Percentiles rank a stretch among this genome's conserved stretches.
phyloP scores from a whole-genome alignment of 37 sponge, comb jelly and placozoan genomes.

The Bolinopsis microptera region DNA sequence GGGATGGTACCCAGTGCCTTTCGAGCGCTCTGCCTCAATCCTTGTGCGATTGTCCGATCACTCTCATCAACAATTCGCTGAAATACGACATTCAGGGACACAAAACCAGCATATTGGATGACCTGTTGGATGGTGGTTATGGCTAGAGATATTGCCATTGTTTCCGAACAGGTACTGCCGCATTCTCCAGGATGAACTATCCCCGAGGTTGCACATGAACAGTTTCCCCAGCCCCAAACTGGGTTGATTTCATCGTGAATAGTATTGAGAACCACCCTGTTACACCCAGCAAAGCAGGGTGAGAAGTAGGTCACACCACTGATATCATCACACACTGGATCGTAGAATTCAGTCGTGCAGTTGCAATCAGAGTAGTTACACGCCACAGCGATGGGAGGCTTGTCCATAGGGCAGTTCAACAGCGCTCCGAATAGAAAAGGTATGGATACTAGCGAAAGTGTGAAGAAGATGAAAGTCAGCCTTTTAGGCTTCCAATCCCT shows the following conservation, averaged over 20 bases:
- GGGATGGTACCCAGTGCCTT: conserved; percentile 1
- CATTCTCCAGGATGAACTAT: not conserved
- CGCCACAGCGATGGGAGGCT: not conserved
- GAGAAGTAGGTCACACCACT: not conserved
- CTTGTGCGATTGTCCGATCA: conserved; percentile 1
- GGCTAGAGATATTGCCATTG: not conserved
- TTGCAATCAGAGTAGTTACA: conserved; percentile 32
- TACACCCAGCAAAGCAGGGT: not conserved
- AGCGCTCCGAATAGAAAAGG: not conserved
- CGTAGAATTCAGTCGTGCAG: conserved; percentile 40
- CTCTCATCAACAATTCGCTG: conserved; percentile 15
- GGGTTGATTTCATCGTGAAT: not conserved
- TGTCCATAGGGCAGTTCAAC: not conserved
- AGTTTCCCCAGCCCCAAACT: not conserved
- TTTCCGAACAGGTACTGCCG: not conserved
- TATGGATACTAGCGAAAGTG: not conserved
- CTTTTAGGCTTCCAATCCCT: conserved; percentile 23
- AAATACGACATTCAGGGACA: not conserved
- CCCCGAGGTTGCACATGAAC: not conserved
- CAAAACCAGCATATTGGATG: not conserved
- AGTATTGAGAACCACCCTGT: too few relatives aligned
- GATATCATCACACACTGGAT: not conserved
- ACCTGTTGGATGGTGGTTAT: not conserved
- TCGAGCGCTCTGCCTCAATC: not conserved
- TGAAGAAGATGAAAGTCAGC: not conserved